Evolutionary conservation across 2,888 invertebrate species (phyloP), one percentile per base, ranked within the genome.

Genomic region (Drosophila glabriapex): DNA sequence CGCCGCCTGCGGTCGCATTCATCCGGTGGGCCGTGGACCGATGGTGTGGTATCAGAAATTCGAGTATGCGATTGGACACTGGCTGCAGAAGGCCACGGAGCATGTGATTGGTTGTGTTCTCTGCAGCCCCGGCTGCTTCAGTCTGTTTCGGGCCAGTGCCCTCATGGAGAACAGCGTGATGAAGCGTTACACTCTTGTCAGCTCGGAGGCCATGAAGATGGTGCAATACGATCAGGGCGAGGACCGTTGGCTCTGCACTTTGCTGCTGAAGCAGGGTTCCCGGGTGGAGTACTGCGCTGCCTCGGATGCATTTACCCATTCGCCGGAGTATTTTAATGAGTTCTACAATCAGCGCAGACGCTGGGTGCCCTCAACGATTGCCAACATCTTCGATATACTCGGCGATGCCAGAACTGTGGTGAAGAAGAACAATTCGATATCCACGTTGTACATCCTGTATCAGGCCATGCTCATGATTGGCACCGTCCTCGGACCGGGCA

Each of bases 181-280:
- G 97, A 96, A 95, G 86, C 97, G 96, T 90, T 98, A 98, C 91
- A 98, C 98, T 0, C 96, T 96, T 0, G 95, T 95, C 76, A 95
- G 97, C 0, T 94, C 95, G 68, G 96, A 97, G 90, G 97, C 98
- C 0, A 94, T 96, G 76, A 97, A 98, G 93, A 97, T 96, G 89
- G 97, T 98, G 28, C 98, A 98, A 92, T 98, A 97, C 91, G 98
- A 98, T 95, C 98, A 98, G 94, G 98, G 98, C n/a, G 99, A 99
- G 93, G 99, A 99, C 93, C 95, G 99, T 77, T 99, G 99, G 99
- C 94, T 99, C 10, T 99, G 99, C 92, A 99, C 99, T 0, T 94
- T 99, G 61, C 94, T 99, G 0, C 94, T 99, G 1, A 99, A 99
- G 93, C 95, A 97, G 82, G 98, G 98, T 0, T 98, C 97, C 91